Evolutionary conservation across 1,140 invertebrate genomes (phyloP), one percentile per base, ranked within the genome.

Genomic region (Eumeta japonica): DNA sequence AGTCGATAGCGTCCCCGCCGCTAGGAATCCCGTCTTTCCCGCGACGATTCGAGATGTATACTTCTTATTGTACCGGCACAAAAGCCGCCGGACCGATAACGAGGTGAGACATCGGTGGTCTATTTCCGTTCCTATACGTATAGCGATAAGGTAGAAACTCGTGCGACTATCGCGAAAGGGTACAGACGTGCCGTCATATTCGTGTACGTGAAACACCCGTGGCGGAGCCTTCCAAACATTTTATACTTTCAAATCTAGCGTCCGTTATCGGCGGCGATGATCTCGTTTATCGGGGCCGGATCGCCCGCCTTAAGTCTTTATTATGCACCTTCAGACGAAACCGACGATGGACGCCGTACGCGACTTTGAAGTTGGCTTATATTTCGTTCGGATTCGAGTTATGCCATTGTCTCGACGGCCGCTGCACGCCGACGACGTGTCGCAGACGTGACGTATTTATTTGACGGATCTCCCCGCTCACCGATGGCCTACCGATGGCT

Each of bases 171-270:
- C 35, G 20, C 30, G 42, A 29, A 17, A 28, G 33, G 46, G 42
- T 32, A 28, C 41, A 44, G n/a, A n/a, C n/a, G n/a, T n/a, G n/a
- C 44, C 58, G 57, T 64, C 61, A 67, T 66, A 68, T 61, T 63
- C 57, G 57, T 59, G 64, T 50, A 70, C 64, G 67, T 67, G 67
- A 67, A 72, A 68, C 64, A 65, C 70, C 64, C 62, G 57, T 70
- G 64, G 63, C 54, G 50, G 62, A 66, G 53, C 62, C 68, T 65
- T 73, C 68, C 64, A 70, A 73, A 73, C 64, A 66, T 60, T 70
- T 73, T 73, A 73, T 73, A 71, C 68, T 73, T 71, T 73, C 64
- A 73, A 73, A 73, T 71, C 53, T 49, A 35, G 46, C 53, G 54
- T 50, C 52, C 53, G 45, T 58, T 71, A 73, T 73, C 68, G 63